Percentiles rank a stretch among this genome's conserved stretches.
These are phyloP conservation scores for Agelastica alni DNA, from an alignment of 2,888 invertebrate species.

Conservation along the genomic window DNA sequence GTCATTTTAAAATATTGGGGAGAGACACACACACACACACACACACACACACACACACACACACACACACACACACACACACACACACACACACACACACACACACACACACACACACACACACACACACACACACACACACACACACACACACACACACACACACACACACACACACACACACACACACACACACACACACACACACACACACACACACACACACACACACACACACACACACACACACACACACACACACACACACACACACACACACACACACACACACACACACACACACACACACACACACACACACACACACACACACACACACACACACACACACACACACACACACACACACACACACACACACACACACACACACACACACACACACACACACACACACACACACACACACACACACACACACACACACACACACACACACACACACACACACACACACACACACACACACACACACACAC, in stretches of 20 bases:
- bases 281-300: neutral
- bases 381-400: neutral
- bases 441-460: neutral
- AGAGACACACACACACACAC: neutral
- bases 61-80: neutral
- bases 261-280: neutral
- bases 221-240: neutral
- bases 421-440: neutral
- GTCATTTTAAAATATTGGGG: too few relatives aligned
- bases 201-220: neutral
- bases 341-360: neutral
- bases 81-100: neutral
- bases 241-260: neutral
- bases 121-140: neutral
- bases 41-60: neutral
- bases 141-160: neutral
- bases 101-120: neutral
- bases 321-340: neutral
- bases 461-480: neutral
- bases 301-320: neutral
- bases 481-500: neutral
- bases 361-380: neutral
- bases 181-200: neutral
- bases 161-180: neutral
- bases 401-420: neutral